phyloP scores from a whole-genome alignment of 2,888 invertebrate species.

The Polydrusus pterygomalis region DNA sequence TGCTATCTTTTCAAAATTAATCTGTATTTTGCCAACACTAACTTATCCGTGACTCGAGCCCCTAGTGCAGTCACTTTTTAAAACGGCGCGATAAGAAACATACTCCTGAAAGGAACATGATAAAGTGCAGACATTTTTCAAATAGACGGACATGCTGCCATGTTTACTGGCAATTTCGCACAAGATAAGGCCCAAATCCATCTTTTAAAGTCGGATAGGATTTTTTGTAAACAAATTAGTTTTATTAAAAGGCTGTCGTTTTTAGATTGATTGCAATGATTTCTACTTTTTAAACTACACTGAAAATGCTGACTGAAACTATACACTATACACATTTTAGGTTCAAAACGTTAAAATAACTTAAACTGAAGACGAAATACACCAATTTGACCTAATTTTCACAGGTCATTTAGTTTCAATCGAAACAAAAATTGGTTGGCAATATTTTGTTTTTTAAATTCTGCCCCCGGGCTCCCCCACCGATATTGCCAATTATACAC shows the following conservation, averaged over 20 bases:
- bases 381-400: too few species aligned
- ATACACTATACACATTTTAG: too few species aligned
- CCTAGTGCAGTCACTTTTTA: slow-evolving; percentile 1
- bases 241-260: slow-evolving; percentile 36
- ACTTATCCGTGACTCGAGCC: not conserved
- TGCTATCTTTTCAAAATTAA: not conserved
- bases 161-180: slow-evolving; percentile 43
- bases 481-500: too few species aligned
- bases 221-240: slow-evolving; percentile 48
- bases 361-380: too few species aligned
- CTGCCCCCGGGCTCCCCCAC: too few species aligned
- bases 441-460: too few species aligned
- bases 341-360: too few species aligned
- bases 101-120: slow-evolving; percentile 39
- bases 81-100: slow-evolving; percentile 34
- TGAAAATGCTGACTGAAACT: too few species aligned
- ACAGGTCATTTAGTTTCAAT: too few species aligned
- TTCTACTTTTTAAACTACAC: not conserved
- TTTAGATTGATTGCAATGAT: slow-evolving; percentile 30
- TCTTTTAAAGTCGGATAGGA: slow-evolving; percentile 43
- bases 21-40: slow-evolving; percentile 12
- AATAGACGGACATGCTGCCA: slow-evolving; percentile 37
- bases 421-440: too few species aligned
- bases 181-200: slow-evolving; percentile 45
- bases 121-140: slow-evolving; percentile 46